These are phyloP conservation scores for Papilio elwesi DNA, from an alignment of 2,888 invertebrate species.

Conservation along the genomic window DNA sequence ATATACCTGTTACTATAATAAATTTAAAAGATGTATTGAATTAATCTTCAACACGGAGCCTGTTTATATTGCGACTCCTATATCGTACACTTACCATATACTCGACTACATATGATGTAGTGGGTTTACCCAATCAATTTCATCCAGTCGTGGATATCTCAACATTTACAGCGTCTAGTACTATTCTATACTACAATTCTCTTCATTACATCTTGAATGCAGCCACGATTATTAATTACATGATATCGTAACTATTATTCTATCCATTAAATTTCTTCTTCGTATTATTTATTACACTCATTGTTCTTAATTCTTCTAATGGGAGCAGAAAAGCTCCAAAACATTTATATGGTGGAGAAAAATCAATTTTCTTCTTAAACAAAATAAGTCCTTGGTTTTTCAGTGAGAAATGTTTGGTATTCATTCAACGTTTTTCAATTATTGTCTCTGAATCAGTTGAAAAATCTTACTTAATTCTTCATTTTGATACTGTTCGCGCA, in stretches of 20 bases:
- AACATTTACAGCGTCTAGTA: not conserved
- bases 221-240: not conserved
- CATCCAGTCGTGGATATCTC: conserved; percentile 71
- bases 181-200: not conserved
- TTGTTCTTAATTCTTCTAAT: not conserved
- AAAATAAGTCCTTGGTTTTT: not conserved
- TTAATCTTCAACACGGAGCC: conserved; percentile 68
- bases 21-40: conserved; percentile 47
- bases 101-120: conserved; percentile 61
- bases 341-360: not conserved
- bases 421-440: not conserved
- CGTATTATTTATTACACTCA: conserved; percentile 2
- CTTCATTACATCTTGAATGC: conserved; percentile 14
- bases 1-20: conserved; percentile 32
- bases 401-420: not conserved
- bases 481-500: not conserved
- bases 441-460: not conserved
- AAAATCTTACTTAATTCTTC: not conserved
- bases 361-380: not conserved
- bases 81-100: conserved; percentile 70
- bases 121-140: conserved; percentile 65
- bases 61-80: conserved; percentile 73
- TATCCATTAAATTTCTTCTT: not conserved
- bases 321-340: not conserved
- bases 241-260: not conserved